Base-by-base conservation (phyloP, 2,888 invertebrate species). In the Brachylomia viminalis region DNA sequence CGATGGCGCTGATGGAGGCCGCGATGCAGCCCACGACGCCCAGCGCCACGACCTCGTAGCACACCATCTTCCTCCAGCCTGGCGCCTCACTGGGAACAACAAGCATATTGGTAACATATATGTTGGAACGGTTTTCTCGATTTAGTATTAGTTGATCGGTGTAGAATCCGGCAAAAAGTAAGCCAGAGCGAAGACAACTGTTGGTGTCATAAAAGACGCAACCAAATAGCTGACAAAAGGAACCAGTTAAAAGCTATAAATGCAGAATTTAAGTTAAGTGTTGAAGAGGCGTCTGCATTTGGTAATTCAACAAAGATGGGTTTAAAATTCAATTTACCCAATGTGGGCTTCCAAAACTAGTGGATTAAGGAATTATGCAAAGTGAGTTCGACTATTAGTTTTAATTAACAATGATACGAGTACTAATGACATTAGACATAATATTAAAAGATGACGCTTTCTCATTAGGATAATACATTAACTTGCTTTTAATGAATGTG, bases 1-100 rank as follows among this genome's bases (percentile, higher is more conserved):
- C 92, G 64, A 97, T 84, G 1, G 98, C 97, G 80, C 97, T 97
- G 91, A 97, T 97, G 2, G 98, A 97, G 6, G 97, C 96, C 0
- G 97, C 97, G 11, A 96, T 85, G 17, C 97, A 97, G 15, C 97
- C 98, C 23, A 97, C 87, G 3, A 97, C 85, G 4, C 98, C 98
- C 72, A 98, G 91, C 0, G 95, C 88, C 23, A 98, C 97, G 78
- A 97, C 93, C 89, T 97, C 97, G 96, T 97, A 97, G 91, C 98
- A 96, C 80, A 97, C 96, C 81, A 97, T 94, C 90, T 97, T 97
- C 87, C 97, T 96, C 95, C 97, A 97, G 1, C 97, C 92, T 0
- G 97, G 96, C 7, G 97, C 95, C 61, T 92, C 90, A 72, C 98
- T 98, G 94, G 20, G 96, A 96, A 76, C 20, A 66, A 49, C 72